A percentile compares a stretch with the other conserved stretches of the same genome.
Conservation (phyloP, 2,797 vertebrate genomes). For the Enteromius treurensis region DNA sequence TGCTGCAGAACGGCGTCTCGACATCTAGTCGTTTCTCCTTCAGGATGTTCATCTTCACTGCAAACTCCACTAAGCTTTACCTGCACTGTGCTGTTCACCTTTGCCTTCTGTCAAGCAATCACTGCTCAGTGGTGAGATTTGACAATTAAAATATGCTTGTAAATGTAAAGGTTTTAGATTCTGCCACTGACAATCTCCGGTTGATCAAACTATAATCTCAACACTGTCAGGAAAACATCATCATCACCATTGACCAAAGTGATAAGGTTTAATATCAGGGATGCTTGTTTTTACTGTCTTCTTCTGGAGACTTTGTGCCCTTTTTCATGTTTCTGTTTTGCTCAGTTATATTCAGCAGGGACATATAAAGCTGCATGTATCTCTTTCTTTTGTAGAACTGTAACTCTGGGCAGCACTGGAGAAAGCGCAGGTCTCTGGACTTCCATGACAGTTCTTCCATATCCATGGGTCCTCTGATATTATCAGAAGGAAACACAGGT, state of each 20-base stretch:
- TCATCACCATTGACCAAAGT: background rate
- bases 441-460: slow-evolving; percentile 49
- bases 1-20: slow-evolving; percentile 38
- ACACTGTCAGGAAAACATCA: background rate
- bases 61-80: no score
- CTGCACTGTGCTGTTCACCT: slow-evolving; percentile 47
- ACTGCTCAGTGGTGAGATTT: slow-evolving; percentile 25
- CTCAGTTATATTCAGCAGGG: background rate
- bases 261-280: background rate
- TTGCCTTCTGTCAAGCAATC: slow-evolving; percentile 37
- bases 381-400: slow-evolving; percentile 60
- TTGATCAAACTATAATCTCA: background rate
- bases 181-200: background rate
- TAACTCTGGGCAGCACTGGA: slow-evolving; percentile 34
- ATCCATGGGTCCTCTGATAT: slow-evolving; percentile 60
- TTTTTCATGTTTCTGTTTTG: no score
- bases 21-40: slow-evolving; percentile 42
- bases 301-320: background rate
- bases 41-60: background rate
- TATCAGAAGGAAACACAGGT: slow-evolving; percentile 4
- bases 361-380: background rate
- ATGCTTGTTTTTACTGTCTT: background rate
- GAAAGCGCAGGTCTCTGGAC: slow-evolving; percentile 18
- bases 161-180: background rate
- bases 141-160: background rate